Base-by-base conservation (phyloP, 2,113 vertebrate genomes). In the Dasyornis broadbenti region DNA sequence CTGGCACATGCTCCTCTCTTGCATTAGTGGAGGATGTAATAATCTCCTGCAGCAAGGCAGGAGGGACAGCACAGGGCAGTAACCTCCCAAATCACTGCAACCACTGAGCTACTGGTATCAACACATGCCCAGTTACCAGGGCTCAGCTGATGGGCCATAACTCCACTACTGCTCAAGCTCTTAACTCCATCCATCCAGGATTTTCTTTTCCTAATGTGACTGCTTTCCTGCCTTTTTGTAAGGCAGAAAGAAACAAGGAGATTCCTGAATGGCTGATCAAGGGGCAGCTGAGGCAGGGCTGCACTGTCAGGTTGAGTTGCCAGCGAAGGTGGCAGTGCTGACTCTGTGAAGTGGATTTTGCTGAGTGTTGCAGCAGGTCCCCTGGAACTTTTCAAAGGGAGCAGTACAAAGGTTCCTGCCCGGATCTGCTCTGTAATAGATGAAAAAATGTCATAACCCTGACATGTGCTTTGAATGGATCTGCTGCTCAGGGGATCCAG, bases 351-450 rank as follows among this genome's bases (percentile, higher is more conserved):
- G 39, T 69, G 44, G 44, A 53, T 93, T 95, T 75, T 95, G 88
- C 82, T 70, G 72, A 83, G 56, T 37, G 20, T 63, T 86, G 72
- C 8, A 5, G 44, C 27, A 63, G 47, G 50, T 90, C 86, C 65
- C 65, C 71, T 86, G 83, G n/a, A 75, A 82, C 93, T 84, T 92
- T 72, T 80, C 85, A 56, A 70, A 86, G 31, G 50, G 44, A 82
- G 61, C 1, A 19, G 88, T 81, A 42, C 90, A 94, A 93, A 95
- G 82, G 68, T 93, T 94, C 80, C 79, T 95, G 52, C 54, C 35
- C 52, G 33, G 45, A 59, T 45, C 63, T 91, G 49, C 76, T 86
- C 71, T 7, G 0, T 63, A 77, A 66, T 19, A 90, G 63, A 56
- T 49, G 39, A 85, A 37, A 70, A 82, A 83, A 78, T 47, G 40